These are phyloP conservation scores for Molanna angustata DNA, from an alignment of 2,888 invertebrate species.

Conservation along the genomic window DNA sequence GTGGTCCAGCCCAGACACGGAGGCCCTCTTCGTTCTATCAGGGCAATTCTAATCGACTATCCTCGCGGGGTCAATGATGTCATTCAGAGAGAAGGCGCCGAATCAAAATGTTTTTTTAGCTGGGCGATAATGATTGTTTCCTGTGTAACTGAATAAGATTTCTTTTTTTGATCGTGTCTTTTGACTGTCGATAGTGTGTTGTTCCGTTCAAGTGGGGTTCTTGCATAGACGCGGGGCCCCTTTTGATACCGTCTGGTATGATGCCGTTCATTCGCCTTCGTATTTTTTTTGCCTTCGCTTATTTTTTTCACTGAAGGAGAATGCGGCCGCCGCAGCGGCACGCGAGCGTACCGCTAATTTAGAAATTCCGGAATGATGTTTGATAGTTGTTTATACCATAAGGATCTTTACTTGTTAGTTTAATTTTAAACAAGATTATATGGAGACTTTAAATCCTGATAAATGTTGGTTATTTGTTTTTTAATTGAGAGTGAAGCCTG, in stretches of 20 bases:
- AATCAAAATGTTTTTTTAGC: too few relatives aligned
- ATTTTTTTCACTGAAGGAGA: constrained; percentile 10
- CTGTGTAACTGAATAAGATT: too few relatives aligned
- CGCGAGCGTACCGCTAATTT: neutral
- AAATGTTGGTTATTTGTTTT: too few relatives aligned
- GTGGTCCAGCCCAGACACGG: neutral
- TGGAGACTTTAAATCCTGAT: too few relatives aligned
- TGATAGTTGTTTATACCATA: too few relatives aligned
- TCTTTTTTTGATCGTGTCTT: too few relatives aligned
- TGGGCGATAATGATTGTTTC: too few relatives aligned
- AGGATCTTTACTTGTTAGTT: too few relatives aligned
- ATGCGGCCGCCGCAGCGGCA: constrained; percentile 1
- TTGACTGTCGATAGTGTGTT: too few relatives aligned
- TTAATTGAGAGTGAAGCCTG: too few relatives aligned
- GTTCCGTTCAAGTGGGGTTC: neutral
- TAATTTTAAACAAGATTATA: too few relatives aligned
- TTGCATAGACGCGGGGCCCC: constrained; percentile 7
- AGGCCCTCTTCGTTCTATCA: constrained; percentile 10
- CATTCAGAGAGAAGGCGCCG: too few relatives aligned
- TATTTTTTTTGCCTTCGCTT: constrained; percentile 6
- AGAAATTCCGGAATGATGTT: neutral
- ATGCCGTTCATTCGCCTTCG: constrained; percentile 15
- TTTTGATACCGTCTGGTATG: constrained; percentile 8
- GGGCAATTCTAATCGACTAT: constrained; percentile 5
- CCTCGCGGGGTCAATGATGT: neutral